Percentiles rank a stretch among this genome's conserved stretches.
These are phyloP conservation scores for Ganaspis brasiliensis DNA, from an alignment of 2,888 invertebrate species.

Conservation along the genomic window DNA sequence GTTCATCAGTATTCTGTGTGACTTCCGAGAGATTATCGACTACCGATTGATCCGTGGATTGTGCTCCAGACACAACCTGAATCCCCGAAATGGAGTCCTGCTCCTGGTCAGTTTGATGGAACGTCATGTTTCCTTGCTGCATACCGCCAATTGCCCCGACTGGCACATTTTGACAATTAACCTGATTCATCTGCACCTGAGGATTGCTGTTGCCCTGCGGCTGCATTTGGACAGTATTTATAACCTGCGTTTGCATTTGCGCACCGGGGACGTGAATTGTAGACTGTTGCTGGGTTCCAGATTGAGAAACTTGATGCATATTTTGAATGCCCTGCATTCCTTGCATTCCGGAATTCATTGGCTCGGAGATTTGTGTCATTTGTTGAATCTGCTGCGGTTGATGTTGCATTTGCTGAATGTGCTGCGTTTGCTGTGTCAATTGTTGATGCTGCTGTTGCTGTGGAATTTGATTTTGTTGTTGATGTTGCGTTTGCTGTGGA, in stretches of 20 bases:
- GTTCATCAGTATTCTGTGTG: constrained; percentile 77
- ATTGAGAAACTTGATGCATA: constrained; percentile 78
- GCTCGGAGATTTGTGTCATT: constrained; percentile 73
- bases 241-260: constrained; percentile 73
- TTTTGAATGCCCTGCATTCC: constrained; percentile 75
- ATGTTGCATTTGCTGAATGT: constrained; percentile 22
- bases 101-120: constrained; percentile 73
- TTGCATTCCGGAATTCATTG: constrained; percentile 71
- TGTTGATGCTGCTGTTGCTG: constrained; percentile 63
- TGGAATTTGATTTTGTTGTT: background rate
- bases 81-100: constrained; percentile 74
- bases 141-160: constrained; percentile 64
- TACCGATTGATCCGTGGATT: constrained; percentile 74
- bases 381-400: constrained; percentile 52
- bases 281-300: constrained; percentile 68
- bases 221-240: constrained; percentile 81
- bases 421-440: constrained; percentile 73
- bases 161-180: constrained; percentile 70
- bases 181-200: constrained; percentile 74
- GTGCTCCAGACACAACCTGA: constrained; percentile 64
- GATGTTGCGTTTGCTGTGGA: constrained; percentile 48
- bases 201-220: constrained; percentile 74
- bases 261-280: constrained; percentile 68
- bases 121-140: constrained; percentile 69
- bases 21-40: constrained; percentile 80